Conservation (phyloP, 2,113 vertebrate genomes). For the Cyprinodon tularosa region DNA sequence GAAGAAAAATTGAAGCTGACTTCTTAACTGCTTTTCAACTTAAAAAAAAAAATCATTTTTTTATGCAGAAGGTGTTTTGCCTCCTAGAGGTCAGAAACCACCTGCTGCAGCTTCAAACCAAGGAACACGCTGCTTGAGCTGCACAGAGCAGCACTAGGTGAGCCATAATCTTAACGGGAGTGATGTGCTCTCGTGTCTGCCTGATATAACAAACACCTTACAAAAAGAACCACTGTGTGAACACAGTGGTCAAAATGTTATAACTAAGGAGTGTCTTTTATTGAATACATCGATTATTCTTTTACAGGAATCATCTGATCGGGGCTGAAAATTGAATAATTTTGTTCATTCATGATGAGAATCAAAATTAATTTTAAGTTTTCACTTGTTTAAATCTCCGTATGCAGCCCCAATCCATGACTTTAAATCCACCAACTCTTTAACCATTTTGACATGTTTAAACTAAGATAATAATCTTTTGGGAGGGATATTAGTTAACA, state of each 20-base stretch:
- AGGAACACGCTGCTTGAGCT: slow-evolving; percentile 74
- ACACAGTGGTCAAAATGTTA: slow-evolving; percentile 19
- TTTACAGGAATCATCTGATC: slow-evolving; percentile 24
- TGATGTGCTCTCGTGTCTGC: slow-evolving; percentile 39
- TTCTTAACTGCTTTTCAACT: neutral
- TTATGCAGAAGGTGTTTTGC: neutral
- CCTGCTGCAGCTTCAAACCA: slow-evolving; percentile 65
- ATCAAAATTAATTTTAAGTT: slow-evolving; percentile 2
- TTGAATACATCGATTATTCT: slow-evolving; percentile 16
- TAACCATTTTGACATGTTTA: neutral
- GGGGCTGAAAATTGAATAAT: slow-evolving; percentile 28
- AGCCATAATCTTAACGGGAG: slow-evolving; percentile 63
- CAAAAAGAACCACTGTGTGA: slow-evolving; percentile 40
- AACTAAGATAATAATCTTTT: neutral
- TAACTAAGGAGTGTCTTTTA: slow-evolving; percentile 15
- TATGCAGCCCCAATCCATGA: neutral
- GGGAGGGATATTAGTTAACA: neutral
- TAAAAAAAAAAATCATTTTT: neutral
- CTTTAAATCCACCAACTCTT: neutral
- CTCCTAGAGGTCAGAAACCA: slow-evolving; percentile 1
- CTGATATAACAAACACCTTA: slow-evolving; percentile 39
- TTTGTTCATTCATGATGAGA: slow-evolving; percentile 17
- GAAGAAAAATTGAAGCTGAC: slow-evolving; percentile 17
- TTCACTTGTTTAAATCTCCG: neutral
- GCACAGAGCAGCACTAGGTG: slow-evolving; percentile 50